Conservation (phyloP, 2,113 vertebrate genomes). For the Zosterops pallidus region DNA sequence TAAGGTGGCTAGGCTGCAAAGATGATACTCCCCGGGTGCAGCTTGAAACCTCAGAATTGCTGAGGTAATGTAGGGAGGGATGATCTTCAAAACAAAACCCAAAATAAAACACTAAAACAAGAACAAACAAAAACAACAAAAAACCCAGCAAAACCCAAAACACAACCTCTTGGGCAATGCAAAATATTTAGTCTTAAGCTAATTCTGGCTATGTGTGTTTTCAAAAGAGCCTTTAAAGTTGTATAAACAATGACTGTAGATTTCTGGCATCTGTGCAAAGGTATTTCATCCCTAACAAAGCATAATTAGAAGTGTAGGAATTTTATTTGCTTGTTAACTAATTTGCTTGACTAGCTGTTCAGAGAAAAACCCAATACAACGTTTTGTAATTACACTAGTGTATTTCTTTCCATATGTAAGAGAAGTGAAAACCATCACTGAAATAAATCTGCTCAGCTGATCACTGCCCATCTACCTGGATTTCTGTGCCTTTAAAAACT, state of each 20-base stretch:
- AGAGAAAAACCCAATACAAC: background rate
- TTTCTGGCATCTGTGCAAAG: background rate
- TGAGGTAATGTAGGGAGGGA: background rate
- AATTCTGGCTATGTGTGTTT: background rate
- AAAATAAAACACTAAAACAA: no score
- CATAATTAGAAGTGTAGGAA: background rate
- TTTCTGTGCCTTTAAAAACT: background rate
- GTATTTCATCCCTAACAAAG: background rate
- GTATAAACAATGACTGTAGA: background rate
- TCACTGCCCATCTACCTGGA: background rate
- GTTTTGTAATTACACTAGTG: background rate
- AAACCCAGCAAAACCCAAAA: background rate
- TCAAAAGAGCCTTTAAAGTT: background rate
- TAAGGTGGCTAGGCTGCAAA: background rate
- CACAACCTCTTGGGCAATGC: background rate
- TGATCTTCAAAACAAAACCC: background rate
- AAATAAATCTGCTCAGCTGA: background rate
- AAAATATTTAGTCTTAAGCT: background rate
- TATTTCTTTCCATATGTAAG: background rate
- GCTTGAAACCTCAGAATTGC: background rate
- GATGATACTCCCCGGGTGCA: background rate
- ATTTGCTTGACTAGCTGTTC: background rate
- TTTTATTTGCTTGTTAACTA: background rate
- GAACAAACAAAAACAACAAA: background rate
- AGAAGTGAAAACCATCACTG: background rate